Conservation (phyloP, 2,113 vertebrate genomes). For the Origma solitaria region DNA sequence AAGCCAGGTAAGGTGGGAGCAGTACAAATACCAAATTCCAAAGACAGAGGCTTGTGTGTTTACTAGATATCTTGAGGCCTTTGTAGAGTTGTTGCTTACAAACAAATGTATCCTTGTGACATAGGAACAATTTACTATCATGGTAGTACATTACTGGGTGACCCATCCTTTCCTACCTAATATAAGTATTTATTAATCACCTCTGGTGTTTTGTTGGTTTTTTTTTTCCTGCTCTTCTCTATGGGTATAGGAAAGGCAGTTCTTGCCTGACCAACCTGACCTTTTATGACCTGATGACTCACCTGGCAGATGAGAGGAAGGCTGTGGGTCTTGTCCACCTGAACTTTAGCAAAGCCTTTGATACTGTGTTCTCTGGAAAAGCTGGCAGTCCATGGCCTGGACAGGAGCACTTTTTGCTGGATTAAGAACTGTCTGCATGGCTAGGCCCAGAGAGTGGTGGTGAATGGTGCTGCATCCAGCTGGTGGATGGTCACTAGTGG, state of each 20-base stretch:
- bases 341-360: not conserved
- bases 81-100: not conserved
- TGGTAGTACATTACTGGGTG: not conserved
- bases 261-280: rapidly evolving
- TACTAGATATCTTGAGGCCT: not conserved
- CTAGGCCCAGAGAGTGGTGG: not conserved
- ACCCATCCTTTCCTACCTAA: not conserved
- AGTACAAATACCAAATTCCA: not conserved
- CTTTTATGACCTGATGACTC: not conserved
- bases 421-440: not conserved
- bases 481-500: not conserved
- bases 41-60: not conserved
- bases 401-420: not conserved
- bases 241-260: not conserved
- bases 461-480: not conserved
- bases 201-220: not conserved
- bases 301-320: not conserved
- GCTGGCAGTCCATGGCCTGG: too few species aligned
- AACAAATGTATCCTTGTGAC: not conserved
- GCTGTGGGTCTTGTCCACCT: not conserved
- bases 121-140: not conserved
- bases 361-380: not conserved
- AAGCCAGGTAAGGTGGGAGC: not conserved
- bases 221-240: not conserved
- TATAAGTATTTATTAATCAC: not conserved